phyloP scores from a whole-genome alignment of 2,888 invertebrate species.

The Pristionchus entomophagus region DNA sequence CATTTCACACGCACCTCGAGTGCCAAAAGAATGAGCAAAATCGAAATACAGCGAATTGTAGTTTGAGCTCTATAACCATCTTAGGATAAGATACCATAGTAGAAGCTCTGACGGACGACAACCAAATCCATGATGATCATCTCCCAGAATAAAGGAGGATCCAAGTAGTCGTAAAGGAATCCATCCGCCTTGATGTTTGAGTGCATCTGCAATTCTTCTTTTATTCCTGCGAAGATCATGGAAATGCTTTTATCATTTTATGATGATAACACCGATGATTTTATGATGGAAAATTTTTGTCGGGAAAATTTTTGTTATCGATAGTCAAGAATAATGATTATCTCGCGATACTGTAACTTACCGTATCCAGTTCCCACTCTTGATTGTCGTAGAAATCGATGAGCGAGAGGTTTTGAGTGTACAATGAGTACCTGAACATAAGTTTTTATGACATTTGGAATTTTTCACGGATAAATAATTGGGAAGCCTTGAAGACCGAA shows the following conservation, averaged over 20 bases:
- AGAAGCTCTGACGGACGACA: constrained; percentile 73
- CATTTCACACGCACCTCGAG: too few relatives aligned
- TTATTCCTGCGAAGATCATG: not conserved
- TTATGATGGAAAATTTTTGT: too few relatives aligned
- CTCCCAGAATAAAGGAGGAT: constrained; percentile 74
- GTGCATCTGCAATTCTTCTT: constrained; percentile 58
- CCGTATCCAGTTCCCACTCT: constrained; percentile 74
- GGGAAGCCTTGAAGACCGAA: not conserved
- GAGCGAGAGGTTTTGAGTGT: constrained; percentile 69
- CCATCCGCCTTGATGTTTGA: constrained; percentile 71
- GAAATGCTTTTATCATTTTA: too few relatives aligned
- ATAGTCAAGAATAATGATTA: too few relatives aligned
- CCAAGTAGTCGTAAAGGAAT: constrained; percentile 73
- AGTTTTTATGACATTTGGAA: not conserved
- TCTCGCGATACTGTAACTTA: constrained; percentile 32
- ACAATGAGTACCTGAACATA: constrained; percentile 65
- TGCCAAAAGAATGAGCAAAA: too few relatives aligned
- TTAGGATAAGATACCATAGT: constrained; percentile 68
- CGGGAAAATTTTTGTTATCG: too few relatives aligned
- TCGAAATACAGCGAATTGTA: too few relatives aligned
- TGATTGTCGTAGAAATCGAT: constrained; percentile 76
- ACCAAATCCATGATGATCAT: constrained; percentile 74
- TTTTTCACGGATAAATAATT: not conserved
- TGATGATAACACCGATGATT: too few relatives aligned
- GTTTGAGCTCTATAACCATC: too few relatives aligned